phyloP scores from a whole-genome alignment of 2,797 vertebrate genomes.

The Siniperca obscura region DNA sequence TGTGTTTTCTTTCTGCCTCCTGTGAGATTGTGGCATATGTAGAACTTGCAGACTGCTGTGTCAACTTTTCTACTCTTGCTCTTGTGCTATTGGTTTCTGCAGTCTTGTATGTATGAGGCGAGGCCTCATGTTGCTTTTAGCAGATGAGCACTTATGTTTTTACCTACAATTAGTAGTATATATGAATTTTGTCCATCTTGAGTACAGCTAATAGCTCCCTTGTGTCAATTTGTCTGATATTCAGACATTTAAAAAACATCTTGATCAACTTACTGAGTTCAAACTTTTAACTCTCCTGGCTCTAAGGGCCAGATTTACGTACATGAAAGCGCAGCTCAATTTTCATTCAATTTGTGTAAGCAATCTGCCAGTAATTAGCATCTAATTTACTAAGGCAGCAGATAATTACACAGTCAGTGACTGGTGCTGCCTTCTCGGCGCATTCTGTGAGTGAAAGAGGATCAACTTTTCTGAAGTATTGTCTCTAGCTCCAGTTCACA shows the following conservation, averaged over 20 bases:
- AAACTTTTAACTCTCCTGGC: constrained; percentile 28
- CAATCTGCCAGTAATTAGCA: constrained; percentile 61
- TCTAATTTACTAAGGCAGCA: constrained; percentile 63
- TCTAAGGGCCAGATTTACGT: constrained; percentile 28
- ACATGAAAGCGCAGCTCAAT: constrained; percentile 44
- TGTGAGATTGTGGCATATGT: constrained; percentile 14
- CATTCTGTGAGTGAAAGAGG: constrained; percentile 22
- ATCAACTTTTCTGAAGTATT: constrained; percentile 24
- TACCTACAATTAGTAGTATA: not conserved
- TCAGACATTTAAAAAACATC: constrained; percentile 38
- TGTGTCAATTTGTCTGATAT: not conserved
- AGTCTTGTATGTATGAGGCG: not conserved
- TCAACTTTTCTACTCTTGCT: constrained; percentile 14
- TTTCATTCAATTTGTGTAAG: constrained; percentile 56
- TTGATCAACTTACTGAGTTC: constrained; percentile 27
- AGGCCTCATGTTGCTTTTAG: constrained; percentile 1
- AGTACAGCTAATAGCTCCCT: not conserved
- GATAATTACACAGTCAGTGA: constrained; percentile 65
- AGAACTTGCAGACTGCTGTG: constrained; percentile 13
- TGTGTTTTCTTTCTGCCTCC: constrained; percentile 15
- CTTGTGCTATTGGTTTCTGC: constrained; percentile 7
- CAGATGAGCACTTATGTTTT: not conserved
- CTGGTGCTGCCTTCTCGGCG: constrained; percentile 35
- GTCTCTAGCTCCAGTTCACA: not conserved
- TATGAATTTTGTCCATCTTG: constrained; percentile 5